Evolutionary conservation across 2,113 vertebrate species (phyloP).

Genomic region (Mustela lutreola): DNA sequence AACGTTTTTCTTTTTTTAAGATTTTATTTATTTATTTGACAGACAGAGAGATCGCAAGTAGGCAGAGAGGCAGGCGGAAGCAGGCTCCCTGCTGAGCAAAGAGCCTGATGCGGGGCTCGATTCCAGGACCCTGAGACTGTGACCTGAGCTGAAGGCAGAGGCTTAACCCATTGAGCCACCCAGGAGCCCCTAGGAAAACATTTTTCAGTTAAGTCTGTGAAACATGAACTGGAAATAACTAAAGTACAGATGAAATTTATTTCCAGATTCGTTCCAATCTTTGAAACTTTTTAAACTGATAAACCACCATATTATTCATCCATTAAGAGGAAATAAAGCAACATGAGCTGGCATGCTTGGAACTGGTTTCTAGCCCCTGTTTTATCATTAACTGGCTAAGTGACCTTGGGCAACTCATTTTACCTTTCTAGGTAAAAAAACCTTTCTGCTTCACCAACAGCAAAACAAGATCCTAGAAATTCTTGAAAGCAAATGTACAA

Average conservation of each 20-base stretch:
- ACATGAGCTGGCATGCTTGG: background rate
- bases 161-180: too few species aligned
- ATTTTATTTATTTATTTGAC: too few species aligned
- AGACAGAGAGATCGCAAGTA: too few species aligned
- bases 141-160: too few species aligned
- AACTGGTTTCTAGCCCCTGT: slow-evolving; percentile 6
- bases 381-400: slow-evolving; percentile 33
- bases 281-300: slow-evolving; percentile 30
- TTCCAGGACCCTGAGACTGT: too few species aligned
- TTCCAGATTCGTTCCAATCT: slow-evolving; percentile 65
- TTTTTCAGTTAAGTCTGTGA: slow-evolving; percentile 67
- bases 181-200: slow-evolving; percentile 45
- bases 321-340: slow-evolving; percentile 16
- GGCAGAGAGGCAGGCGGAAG: too few species aligned
- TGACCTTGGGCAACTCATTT: slow-evolving; percentile 9
- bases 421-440: background rate
- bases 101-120: accelerated
- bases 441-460: slow-evolving; percentile 22
- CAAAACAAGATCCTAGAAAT: slow-evolving; percentile 44
- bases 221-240: slow-evolving; percentile 68
- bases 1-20: slow-evolving; percentile 73
- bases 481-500: slow-evolving; percentile 34
- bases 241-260: slow-evolving; percentile 59
- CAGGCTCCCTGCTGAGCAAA: too few species aligned
- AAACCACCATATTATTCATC: background rate